A percentile compares a stretch with the other conserved stretches of the same genome.
Evolutionary conservation across 2,797 vertebrate genomes (phyloP).

Genomic region (Eulemur albifrons): DNA sequence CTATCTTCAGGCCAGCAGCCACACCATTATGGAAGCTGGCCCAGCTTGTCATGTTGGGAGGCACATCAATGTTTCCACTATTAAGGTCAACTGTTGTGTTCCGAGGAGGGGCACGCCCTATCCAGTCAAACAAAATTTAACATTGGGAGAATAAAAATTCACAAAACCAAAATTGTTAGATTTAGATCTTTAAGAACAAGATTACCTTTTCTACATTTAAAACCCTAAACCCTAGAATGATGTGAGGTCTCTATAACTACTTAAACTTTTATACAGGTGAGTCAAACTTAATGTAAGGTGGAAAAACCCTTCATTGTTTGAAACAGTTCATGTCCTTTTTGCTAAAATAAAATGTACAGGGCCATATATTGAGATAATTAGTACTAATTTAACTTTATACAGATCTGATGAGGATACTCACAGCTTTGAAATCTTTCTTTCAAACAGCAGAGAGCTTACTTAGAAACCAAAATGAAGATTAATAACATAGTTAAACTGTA

Average conservation of each 20-base stretch:
- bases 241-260: neutral
- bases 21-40: slow-evolving; percentile 98
- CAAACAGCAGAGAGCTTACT: neutral
- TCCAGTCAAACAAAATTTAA: neutral
- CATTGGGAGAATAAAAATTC: slow-evolving; percentile 9
- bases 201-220: neutral
- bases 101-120: slow-evolving; percentile 95
- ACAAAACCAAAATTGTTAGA: neutral
- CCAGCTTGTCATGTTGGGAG: slow-evolving; percentile 98
- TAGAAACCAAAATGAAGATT: neutral
- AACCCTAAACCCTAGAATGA: neutral
- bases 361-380: neutral
- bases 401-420: neutral
- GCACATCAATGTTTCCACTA: slow-evolving; percentile 97
- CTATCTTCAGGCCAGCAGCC: slow-evolving; percentile 96
- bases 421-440: slow-evolving; percentile 7
- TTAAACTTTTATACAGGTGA: neutral
- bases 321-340: neutral
- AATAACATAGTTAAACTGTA: neutral
- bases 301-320: neutral
- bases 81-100: slow-evolving; percentile 97
- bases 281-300: neutral
- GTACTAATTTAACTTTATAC: neutral
- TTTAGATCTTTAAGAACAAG: slow-evolving; percentile 19
- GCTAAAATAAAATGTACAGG: neutral